These are phyloP conservation scores for Cheilosia grossa DNA, from an alignment of 2,888 invertebrate genomes.

Conservation along the genomic window DNA sequence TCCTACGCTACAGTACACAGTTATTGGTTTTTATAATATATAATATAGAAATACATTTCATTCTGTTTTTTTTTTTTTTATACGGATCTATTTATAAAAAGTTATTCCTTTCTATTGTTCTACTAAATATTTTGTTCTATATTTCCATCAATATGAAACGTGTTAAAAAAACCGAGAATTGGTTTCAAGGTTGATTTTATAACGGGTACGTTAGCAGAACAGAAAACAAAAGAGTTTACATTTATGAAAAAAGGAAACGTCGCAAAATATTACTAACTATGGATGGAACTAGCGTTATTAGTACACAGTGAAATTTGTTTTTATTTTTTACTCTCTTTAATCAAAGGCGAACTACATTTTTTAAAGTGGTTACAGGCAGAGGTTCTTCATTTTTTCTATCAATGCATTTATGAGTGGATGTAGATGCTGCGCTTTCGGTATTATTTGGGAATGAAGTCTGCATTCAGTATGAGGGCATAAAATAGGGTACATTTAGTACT, in stretches of 20 bases:
- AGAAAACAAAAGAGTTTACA: background rate
- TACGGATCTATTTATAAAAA: conserved; percentile 18
- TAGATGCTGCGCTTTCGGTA: no score
- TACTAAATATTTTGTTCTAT: conserved; percentile 3
- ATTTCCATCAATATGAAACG: background rate
- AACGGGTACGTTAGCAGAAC: background rate
- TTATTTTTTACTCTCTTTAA: background rate
- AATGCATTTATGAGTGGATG: background rate
- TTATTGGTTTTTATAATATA: conserved; percentile 25
- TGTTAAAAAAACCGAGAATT: background rate
- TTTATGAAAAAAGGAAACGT: background rate
- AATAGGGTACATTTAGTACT: no score
- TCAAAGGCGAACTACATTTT: background rate
- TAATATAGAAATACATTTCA: conserved; percentile 21
- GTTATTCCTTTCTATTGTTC: background rate
- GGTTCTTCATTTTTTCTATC: background rate
- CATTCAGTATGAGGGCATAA: no score
- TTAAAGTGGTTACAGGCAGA: background rate
- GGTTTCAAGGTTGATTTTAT: background rate
- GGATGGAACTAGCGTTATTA: conserved; percentile 42
- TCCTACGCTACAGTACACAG: conserved; percentile 46
- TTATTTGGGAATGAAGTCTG: no score
- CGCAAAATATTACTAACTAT: conserved; percentile 43
- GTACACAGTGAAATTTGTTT: conserved; percentile 17
- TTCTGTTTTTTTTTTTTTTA: conserved; percentile 16